Base-by-base conservation (phyloP, 1,140 invertebrate species). In the Lethocerus indicus region DNA sequence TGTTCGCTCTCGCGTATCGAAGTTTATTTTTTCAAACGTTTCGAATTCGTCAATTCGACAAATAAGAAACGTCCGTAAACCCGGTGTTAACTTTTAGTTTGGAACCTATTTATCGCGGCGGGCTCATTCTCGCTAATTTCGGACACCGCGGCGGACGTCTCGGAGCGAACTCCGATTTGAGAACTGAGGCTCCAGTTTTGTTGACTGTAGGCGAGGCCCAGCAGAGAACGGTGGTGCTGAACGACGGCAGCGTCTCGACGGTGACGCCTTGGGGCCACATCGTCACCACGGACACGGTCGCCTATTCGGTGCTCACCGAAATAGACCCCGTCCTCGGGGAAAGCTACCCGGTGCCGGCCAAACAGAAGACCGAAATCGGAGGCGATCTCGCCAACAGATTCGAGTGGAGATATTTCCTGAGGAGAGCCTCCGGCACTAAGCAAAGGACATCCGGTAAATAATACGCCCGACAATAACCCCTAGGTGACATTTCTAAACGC, bases 361-460 rank as follows among this genome's bases (percentile, higher is more conserved):
- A 88, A 61, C 87, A 93, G 62, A 77, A 80, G 55, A 87, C 82
- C 0, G 86, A 90, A 64, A 79, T 92, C 24, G 83, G 83, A 14
- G 85, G 86, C 0, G 88, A 93, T 60, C 66, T 93, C 21, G 84
- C 90, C 1, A 95, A 95, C 61, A 72, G 87, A 50, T 87, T 96
- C 53, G 90, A 95, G 67, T 96, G 92, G 91, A 72, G 88, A 35
- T 96, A 94, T 63, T 89, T 88, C 63, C 66, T 87, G 20, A 64
- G 82, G 36, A 64, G 57, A 72, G 70, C 55, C 43, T 56, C 54
- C 5, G 55, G 53, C 1, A 50, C 50, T 2, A 59, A 61, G 37
- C 44, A 58, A 51, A 54, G 52, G 24, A 29, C n/a, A 26, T 44
- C 48, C 44, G 49, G 52, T 54, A 28, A 26, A 45, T 40, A 35